Conservation (phyloP, 30 jellyfish, hydroid and myxozoan genomes). For the Turritopsis dohrnii region DNA sequence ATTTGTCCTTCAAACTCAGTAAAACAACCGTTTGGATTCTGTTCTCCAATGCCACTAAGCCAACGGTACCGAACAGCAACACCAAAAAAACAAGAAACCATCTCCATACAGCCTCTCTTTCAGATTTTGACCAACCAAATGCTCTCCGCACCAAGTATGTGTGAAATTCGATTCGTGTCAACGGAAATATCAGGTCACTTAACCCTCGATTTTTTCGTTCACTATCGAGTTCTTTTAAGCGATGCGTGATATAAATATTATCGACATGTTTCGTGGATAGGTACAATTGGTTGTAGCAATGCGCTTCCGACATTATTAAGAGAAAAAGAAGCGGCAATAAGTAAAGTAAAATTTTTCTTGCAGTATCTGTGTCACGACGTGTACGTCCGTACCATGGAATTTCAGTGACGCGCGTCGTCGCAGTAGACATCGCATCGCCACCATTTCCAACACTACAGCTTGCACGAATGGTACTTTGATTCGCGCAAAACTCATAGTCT, state of each 20-base stretch:
- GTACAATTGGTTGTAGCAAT: slow-evolving; percentile 60
- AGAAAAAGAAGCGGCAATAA: slow-evolving; percentile 59
- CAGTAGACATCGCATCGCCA: background rate
- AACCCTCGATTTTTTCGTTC: slow-evolving; percentile 85
- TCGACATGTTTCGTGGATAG: slow-evolving; percentile 66
- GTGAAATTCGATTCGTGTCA: slow-evolving; percentile 86
- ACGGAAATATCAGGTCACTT: slow-evolving; percentile 58
- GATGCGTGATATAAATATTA: slow-evolving; percentile 79
- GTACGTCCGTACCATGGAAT: background rate
- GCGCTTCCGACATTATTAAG: slow-evolving; percentile 66
- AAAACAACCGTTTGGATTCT: slow-evolving; percentile 36
- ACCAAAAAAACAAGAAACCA: slow-evolving; percentile 62
- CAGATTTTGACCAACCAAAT: slow-evolving; percentile 49
- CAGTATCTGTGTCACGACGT: background rate
- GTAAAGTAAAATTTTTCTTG: slow-evolving; percentile 30
- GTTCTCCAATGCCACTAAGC: slow-evolving; percentile 49
- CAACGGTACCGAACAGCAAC: slow-evolving; percentile 38
- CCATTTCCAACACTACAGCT: background rate
- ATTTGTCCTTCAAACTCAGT: background rate
- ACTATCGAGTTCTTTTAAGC: slow-evolving; percentile 58
- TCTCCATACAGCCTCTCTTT: slow-evolving; percentile 31
- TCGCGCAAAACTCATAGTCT: background rate
- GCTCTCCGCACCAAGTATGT: slow-evolving; percentile 67
- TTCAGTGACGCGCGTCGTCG: background rate
- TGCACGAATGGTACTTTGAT: background rate